Percentiles rank a stretch among this genome's conserved stretches.
Conservation (phyloP, 2,797 vertebrate species). For the Sternarchorhynchus goeldii region DNA sequence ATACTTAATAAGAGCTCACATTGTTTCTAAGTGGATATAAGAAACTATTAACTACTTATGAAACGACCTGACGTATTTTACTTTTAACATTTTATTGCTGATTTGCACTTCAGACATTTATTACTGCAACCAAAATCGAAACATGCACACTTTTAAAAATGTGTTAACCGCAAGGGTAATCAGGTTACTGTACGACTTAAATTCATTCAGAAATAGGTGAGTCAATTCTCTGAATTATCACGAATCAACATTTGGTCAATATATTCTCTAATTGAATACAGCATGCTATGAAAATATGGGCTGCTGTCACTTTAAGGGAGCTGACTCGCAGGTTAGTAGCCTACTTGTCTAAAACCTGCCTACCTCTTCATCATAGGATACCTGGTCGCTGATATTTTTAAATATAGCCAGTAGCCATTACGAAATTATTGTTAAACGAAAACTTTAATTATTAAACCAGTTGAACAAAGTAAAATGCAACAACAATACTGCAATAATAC, state of each 20-base stretch:
- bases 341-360: neutral
- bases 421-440: too few relatives aligned
- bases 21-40: too few relatives aligned
- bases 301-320: slow-evolving; percentile 43
- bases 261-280: neutral
- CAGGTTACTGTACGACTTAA: too few relatives aligned
- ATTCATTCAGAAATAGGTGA: neutral
- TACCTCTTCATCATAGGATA: slow-evolving; percentile 3
- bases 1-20: neutral
- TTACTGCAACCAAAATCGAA: neutral
- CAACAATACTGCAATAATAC: too few relatives aligned
- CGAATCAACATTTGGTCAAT: neutral
- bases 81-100: too few relatives aligned
- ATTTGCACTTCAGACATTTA: neutral
- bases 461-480: too few relatives aligned
- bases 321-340: slow-evolving; percentile 13
- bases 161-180: too few relatives aligned
- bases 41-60: neutral
- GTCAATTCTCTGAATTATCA: neutral
- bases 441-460: neutral
- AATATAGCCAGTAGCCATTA: neutral
- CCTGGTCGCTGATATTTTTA: slow-evolving; percentile 17
- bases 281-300: neutral
- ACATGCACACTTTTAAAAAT: neutral
- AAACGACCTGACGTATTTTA: neutral